Percentiles rank a stretch among this genome's conserved stretches.
Evolutionary conservation across 2,113 vertebrate genomes (phyloP).

Genomic region (Tretioscincus oriximinensis): DNA sequence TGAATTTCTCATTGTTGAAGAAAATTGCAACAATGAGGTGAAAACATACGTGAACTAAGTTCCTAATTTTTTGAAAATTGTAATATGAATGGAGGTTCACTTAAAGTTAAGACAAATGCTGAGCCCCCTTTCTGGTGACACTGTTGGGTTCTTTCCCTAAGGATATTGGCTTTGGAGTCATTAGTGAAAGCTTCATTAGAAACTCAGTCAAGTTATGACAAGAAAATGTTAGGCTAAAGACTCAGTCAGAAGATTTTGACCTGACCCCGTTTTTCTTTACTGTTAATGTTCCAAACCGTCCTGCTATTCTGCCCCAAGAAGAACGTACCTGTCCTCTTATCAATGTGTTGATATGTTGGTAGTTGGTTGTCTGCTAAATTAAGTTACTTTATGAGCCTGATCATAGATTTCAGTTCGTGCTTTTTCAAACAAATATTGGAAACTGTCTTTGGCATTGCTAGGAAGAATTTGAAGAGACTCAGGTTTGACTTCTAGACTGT

Average conservation of each 20-base stretch:
- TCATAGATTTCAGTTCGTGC: neutral
- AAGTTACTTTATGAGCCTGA: neutral
- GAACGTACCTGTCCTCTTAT: neutral
- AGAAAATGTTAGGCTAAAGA: neutral
- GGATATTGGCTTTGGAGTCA: neutral
- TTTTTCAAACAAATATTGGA: neutral
- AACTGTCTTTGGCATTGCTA: no score
- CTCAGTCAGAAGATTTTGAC: neutral
- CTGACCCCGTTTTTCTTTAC: neutral
- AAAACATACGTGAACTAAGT: no score
- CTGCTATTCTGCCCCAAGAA: neutral
- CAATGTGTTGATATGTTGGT: neutral
- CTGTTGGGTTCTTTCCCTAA: neutral
- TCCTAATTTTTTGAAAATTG: no score
- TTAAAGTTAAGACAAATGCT: neutral
- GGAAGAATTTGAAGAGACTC: no score
- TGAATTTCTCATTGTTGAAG: no score
- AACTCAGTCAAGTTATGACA: neutral
- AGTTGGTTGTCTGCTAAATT: neutral
- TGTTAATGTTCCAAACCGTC: neutral
- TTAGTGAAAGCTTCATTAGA: neutral
- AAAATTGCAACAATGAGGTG: no score
- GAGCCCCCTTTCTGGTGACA: neutral
- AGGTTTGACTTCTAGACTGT: no score
- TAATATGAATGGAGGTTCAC: neutral